These are phyloP conservation scores for Odontamblyopus rebecca DNA, from an alignment of 2,797 vertebrate species.

Conservation along the genomic window DNA sequence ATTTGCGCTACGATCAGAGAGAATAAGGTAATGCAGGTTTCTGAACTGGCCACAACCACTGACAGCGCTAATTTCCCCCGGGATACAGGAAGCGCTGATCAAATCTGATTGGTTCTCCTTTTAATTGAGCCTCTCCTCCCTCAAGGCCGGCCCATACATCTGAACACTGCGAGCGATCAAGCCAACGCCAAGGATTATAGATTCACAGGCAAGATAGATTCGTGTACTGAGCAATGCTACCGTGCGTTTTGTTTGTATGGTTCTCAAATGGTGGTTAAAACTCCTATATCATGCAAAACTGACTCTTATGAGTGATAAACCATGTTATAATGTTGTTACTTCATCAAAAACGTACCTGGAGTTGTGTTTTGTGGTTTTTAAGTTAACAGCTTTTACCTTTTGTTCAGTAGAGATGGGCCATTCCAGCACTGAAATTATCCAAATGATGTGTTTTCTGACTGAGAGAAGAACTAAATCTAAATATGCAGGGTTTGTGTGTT, in stretches of 20 bases:
- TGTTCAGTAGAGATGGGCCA: too few species aligned
- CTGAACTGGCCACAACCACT: slow-evolving; percentile 41
- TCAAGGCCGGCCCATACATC: slow-evolving; percentile 17
- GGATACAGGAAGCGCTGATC: slow-evolving; percentile 45
- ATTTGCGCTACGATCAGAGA: slow-evolving; percentile 43
- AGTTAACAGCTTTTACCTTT: too few species aligned
- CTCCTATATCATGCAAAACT: background rate
- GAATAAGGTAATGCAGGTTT: slow-evolving; percentile 44
- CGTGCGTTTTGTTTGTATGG: slow-evolving; percentile 29
- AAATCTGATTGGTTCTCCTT: slow-evolving; percentile 50
- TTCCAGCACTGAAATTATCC: too few species aligned
- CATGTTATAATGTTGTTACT: too few species aligned
- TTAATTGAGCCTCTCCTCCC: slow-evolving; percentile 44
- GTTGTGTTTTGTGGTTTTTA: too few species aligned
- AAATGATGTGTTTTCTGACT: too few species aligned
- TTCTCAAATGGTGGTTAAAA: background rate
- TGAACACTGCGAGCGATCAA: slow-evolving; percentile 32
- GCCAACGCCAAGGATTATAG: slow-evolving; percentile 25
- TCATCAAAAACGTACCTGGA: too few species aligned
- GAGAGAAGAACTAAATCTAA: too few species aligned
- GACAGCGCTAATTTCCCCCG: slow-evolving; percentile 47
- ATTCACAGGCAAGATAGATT: slow-evolving; percentile 34
- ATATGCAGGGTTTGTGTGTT: too few species aligned
- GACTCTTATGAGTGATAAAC: too few species aligned
- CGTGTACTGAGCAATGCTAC: slow-evolving; percentile 23